Evolutionary conservation across 2,797 vertebrate species (phyloP), one percentile per base, ranked within the genome.

Genomic region (Dendrocincla tyrannina): DNA sequence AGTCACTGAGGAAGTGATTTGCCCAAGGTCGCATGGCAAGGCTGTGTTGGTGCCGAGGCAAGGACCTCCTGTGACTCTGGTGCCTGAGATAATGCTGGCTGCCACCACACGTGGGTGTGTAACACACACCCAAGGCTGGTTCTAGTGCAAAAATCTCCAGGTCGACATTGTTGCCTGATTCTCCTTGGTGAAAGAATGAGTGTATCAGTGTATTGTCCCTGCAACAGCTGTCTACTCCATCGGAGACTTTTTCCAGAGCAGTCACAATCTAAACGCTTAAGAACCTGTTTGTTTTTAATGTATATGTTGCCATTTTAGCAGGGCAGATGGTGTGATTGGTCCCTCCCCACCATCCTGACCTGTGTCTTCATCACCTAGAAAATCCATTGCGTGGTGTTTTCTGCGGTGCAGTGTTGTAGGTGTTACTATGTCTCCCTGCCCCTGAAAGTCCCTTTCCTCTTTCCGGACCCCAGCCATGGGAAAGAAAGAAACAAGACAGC

Each of bases 1-100:
- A 89, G 79, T 93, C 78, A 83, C 12, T 0, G 39, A 91, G 87
- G 82, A 93, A 94, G 91, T 11, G 50, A 88, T 95, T 94, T 80
- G 69, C 55, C 85, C 93, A 89, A 83, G 89, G 92, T 92, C 62
- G 24, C 32, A 15, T 8, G 46, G 68, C 4, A 5, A 56, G 76
- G 39, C 50, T 56, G 12, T 78, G 58, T 53, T 69, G 35, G 70
- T 55, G 85, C 87, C 58, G 76, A 81, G 72, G 91, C 46, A 32
- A 89, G 83, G 83, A 86, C 59, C 77, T 90, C 22, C 46, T 46
- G 39, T 28, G 32, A 37, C 60, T 74, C 37, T 2, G 3, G 58
- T 49, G 77, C 62, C n/a, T 37, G 22, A 1, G 9, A 24, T 73
- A 56, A 32, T 1, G 9, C 41, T 35, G 32, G 35, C 68, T 67